Percentiles rank a stretch among this genome's conserved stretches.
phyloP scores from a whole-genome alignment of 2,797 vertebrate genomes.

The Liasis olivaceus region DNA sequence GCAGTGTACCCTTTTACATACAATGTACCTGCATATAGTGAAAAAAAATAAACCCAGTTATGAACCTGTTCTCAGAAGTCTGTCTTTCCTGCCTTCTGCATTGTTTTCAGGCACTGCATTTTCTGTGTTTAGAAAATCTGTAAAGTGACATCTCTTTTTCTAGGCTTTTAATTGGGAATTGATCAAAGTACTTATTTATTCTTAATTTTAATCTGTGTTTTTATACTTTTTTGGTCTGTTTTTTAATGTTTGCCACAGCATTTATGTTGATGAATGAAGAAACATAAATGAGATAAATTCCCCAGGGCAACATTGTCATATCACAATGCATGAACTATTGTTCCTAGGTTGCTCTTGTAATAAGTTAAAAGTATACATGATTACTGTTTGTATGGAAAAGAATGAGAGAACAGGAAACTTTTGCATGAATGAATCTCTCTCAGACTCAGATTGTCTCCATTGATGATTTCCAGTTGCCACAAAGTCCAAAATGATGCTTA shows the following conservation, averaged over 20 bases:
- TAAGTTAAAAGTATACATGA: neutral
- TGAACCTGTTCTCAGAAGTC: neutral
- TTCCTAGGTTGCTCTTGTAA: neutral
- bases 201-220: neutral
- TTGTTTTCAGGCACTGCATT: neutral
- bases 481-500: neutral
- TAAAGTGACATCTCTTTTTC: neutral
- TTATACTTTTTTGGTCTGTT: neutral
- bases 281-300: neutral
- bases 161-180: neutral
- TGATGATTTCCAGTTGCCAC: neutral
- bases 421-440: neutral
- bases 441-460: neutral
- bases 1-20: neutral
- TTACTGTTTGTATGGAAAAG: neutral
- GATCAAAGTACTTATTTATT: neutral
- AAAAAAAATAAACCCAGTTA: neutral
- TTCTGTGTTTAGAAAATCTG: neutral
- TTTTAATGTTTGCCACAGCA: neutral
- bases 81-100: neutral
- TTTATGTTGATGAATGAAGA: neutral
- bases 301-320: neutral
- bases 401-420: neutral
- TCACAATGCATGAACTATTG: neutral
- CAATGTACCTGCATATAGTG: neutral